These are phyloP conservation scores for Picus viridis DNA, from an alignment of 2,797 vertebrate species.

Conservation along the genomic window DNA sequence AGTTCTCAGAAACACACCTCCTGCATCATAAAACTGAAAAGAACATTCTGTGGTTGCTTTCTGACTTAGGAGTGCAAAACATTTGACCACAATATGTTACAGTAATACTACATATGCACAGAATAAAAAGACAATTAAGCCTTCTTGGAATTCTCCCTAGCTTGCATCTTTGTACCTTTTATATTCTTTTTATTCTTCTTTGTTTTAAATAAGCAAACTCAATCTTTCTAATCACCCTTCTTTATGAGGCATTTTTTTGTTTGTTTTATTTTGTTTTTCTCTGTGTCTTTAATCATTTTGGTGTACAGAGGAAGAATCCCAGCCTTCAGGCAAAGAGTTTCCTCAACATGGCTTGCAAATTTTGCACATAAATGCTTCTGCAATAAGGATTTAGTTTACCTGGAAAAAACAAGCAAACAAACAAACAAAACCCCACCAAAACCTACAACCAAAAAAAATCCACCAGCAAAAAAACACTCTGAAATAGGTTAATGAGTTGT, in stretches of 20 bases:
- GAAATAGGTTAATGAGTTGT: neutral
- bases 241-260: neutral
- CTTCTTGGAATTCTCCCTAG: neutral
- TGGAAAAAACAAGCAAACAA: neutral
- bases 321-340: slow-evolving; percentile 19
- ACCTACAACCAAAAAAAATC: too few relatives aligned
- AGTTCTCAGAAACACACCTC: too few relatives aligned
- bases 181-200: neutral
- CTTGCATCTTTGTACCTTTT: neutral
- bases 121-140: fast-evolving
- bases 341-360: neutral
- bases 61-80: too few relatives aligned
- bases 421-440: too few relatives aligned
- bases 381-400: neutral
- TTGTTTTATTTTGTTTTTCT: neutral
- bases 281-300: neutral
- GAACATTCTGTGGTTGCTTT: too few relatives aligned
- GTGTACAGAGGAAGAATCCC: neutral
- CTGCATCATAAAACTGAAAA: too few relatives aligned
- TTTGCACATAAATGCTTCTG: neutral
- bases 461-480: neutral
- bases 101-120: neutral
- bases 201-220: neutral
- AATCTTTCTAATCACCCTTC: neutral
- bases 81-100: neutral